These are phyloP conservation scores for Cossypha heuglini DNA, from an alignment of 2,797 vertebrate genomes.

Conservation along the genomic window DNA sequence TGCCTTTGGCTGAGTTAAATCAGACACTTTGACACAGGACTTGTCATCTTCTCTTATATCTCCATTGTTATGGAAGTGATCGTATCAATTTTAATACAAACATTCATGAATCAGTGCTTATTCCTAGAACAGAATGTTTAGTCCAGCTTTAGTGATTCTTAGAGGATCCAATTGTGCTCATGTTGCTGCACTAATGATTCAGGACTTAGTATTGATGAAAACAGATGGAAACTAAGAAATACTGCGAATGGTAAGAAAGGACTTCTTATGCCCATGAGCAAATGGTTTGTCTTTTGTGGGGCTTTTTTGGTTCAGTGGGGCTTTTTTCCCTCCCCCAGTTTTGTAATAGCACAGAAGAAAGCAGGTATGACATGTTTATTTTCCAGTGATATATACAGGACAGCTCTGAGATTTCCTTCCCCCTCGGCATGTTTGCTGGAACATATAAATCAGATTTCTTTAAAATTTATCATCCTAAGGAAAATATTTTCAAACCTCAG, in stretches of 20 bases:
- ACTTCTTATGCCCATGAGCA: not conserved
- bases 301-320: not conserved
- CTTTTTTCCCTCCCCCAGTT: not conserved
- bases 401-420: not conserved
- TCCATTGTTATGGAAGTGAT: not conserved
- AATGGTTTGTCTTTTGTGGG: not conserved
- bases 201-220: not conserved
- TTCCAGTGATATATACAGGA: not conserved
- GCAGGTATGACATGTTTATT: not conserved
- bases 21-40: not conserved
- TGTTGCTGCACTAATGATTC: not conserved
- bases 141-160: not conserved
- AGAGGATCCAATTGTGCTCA: not conserved
- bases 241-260: not conserved
- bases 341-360: not conserved
- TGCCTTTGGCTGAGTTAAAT: not conserved
- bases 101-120: conserved; percentile 7
- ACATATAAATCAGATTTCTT: not conserved
- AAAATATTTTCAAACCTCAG: not conserved
- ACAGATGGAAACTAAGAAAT: not conserved
- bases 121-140: conserved; percentile 1
- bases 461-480: not conserved
- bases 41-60: not conserved
- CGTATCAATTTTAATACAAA: conserved; percentile 23
- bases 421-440: not conserved